Evolutionary conservation across 2,113 vertebrate genomes (phyloP), one percentile per base, ranked within the genome.

Genomic region (Oryzias curvinotus): DNA sequence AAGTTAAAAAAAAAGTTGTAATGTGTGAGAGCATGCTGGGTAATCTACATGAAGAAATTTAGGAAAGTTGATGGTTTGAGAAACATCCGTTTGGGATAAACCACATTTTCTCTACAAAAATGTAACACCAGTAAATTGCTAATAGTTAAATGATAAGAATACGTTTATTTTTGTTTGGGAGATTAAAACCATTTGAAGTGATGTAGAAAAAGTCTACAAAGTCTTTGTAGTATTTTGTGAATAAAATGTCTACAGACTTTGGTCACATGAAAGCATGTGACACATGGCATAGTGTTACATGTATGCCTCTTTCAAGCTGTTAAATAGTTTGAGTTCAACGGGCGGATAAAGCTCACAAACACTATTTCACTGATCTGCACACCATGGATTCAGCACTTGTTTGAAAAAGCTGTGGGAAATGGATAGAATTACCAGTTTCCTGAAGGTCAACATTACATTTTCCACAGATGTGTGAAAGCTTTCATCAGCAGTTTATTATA

Each of bases 201-300:
- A 12, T 36, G 7, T 0, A 36, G 8, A 36, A 2, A 36, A 36
- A 10, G 30, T 30, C 8, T 36, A 1, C 10, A 8, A 36, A 36
- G 7, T 36, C 10, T 36, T 10, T 36, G 36, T 36, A 36, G 36
- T 12, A 36, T 36, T 36, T 36, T 8, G 36, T 36, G 36, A 10
- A 12, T 6, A 36, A 16, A 28, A 7, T 52, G 43, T n/a, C 62
- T 52, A 47, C 54, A 49, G 55, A 49, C 43, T 50, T 46, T 55
- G 55, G 30, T 50, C 64, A 64, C 50, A 52, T 48, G 73, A 62
- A 21, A 7, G 15, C 69, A 56, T 54, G 45, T 59, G 46, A 57
- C 17, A 46, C 57, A 49, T 25, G 30, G 28, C 23, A 55, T 19
- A 19, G 19, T 26, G 3, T 3, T 14, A 73, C 15, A 57, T n/a